Base-by-base conservation (phyloP, 2,888 invertebrate species). In the Schizotus pectinicornis region DNA sequence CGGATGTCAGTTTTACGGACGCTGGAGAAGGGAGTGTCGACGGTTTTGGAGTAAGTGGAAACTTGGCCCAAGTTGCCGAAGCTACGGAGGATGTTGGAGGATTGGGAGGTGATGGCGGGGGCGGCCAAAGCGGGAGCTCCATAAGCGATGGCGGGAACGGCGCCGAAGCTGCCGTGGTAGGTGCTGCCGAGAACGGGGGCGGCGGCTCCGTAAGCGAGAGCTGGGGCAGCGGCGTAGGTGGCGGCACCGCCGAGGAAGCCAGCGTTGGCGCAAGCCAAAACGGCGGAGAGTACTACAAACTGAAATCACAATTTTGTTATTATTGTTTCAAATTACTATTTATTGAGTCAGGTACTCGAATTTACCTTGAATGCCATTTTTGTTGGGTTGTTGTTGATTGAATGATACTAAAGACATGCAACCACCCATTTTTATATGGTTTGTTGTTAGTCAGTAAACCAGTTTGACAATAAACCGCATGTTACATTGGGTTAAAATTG, bases 1-100 rank as follows among this genome's bases (percentile, higher is more conserved):
- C 59, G 59, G 46, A 59, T 54, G 35, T 59, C 59, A 11, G 49
- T 45, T 49, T 59, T 59, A 32, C 53, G 53, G 33, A 54, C 53
- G 43, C 59, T 59, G 49, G 59, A 59, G 59, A 49, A 59, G 33
- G 59, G 59, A 22, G 59, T 59, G 49, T 59, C 59, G 49, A 59
- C 48, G 53, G 43, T 37, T 45, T 54, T 59, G 53, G 59, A 59
- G 59, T 59, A 59, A 35, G 59, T 59, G 39, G 89, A 88, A 55
- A 87, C 82, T 82, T 86, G 86, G 61, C 88, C 88, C 63, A 89
- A 80, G 74, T 89, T 89, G 65, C 87, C 89, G 59, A 83, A 86
- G 43, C 84, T 83, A 62, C 87, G 81, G 65, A 85, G 76, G 67
- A 84, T 86, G 77, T 87, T 87, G 59, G 84, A 82, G 37, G 84